Conservation (phyloP, 2,797 vertebrate species). For the Danio jaintianensis region DNA sequence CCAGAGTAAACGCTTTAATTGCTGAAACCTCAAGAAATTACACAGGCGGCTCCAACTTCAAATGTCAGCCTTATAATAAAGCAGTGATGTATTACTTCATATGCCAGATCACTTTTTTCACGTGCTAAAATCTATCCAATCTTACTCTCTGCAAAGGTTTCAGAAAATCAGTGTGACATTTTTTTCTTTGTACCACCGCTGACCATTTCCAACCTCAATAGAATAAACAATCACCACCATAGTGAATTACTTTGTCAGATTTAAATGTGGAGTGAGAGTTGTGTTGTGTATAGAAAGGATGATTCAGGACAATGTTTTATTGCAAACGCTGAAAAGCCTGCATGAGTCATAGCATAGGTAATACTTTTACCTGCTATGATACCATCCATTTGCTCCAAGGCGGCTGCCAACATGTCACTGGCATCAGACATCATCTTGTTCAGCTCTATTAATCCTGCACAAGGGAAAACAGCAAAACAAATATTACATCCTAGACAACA, state of each 20-base stretch:
- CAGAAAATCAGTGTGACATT: background rate
- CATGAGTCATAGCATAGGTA: background rate
- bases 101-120: conserved; percentile 27
- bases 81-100: conserved; percentile 49
- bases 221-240: background rate
- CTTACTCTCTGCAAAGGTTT: conserved; percentile 8
- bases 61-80: conserved; percentile 67
- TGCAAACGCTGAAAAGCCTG: background rate
- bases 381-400: conserved; percentile 92
- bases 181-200: background rate
- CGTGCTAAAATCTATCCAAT: conserved; percentile 24
- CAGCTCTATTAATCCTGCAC: conserved; percentile 48
- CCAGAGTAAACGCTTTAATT: conserved; percentile 49
- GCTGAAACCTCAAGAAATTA: conserved; percentile 51
- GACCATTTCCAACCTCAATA: background rate
- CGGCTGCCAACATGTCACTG: conserved; percentile 90
- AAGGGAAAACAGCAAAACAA: background rate
- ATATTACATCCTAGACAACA: background rate
- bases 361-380: conserved; percentile 86
- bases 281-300: background rate
- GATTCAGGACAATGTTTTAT: background rate
- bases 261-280: background rate
- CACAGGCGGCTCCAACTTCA: conserved; percentile 44
- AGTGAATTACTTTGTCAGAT: conserved; percentile 9
- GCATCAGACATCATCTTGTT: conserved; percentile 89